Conservation (phyloP, 2,113 vertebrate species). For the Terrapene triunguis region DNA sequence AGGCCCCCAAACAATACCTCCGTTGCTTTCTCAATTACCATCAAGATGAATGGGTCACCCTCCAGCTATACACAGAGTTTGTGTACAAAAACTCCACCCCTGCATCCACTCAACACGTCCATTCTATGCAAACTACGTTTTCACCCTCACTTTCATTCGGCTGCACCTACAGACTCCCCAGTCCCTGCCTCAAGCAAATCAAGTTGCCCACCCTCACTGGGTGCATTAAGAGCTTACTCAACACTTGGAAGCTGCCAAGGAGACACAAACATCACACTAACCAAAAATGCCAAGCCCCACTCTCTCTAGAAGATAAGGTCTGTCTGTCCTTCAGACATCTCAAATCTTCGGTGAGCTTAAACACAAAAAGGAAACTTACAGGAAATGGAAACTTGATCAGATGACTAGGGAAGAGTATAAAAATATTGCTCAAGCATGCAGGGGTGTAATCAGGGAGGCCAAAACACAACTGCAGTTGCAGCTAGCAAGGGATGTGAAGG, state of each 20-base stretch:
- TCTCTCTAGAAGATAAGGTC: neutral
- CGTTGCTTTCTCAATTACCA: neutral
- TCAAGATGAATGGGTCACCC: neutral
- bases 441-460: too few species aligned
- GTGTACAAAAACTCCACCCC: neutral
- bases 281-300: neutral
- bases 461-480: too few species aligned
- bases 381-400: too few species aligned
- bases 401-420: too few species aligned
- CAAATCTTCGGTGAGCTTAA: neutral
- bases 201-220: neutral
- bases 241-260: neutral
- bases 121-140: neutral
- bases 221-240: neutral
- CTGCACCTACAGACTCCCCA: neutral
- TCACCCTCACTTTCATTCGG: neutral
- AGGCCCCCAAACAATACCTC: neutral
- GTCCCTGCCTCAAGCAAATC: neutral
- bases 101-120: neutral
- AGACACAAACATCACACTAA: neutral
- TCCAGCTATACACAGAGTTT: neutral
- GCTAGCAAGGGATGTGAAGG: too few species aligned
- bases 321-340: neutral
- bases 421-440: too few species aligned
- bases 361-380: too few species aligned